These are phyloP conservation scores for Mesocricetus auratus DNA, from an alignment of 2,113 vertebrate genomes.

Conservation along the genomic window DNA sequence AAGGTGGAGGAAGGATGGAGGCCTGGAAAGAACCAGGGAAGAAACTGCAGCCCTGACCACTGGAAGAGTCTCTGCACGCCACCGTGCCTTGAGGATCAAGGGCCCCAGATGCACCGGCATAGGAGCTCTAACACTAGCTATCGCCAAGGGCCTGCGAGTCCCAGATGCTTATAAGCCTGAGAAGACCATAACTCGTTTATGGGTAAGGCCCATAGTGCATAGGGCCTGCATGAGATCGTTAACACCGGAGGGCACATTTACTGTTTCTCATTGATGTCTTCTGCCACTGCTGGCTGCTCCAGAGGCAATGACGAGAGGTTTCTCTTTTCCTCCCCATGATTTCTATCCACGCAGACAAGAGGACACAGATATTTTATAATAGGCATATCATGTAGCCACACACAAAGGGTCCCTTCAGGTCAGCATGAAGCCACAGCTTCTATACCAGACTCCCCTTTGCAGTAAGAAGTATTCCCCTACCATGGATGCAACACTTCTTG, in stretches of 20 bases:
- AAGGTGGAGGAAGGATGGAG: no score
- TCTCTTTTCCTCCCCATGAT: background rate
- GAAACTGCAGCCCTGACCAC: background rate
- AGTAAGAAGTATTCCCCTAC: background rate
- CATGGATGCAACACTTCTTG: background rate
- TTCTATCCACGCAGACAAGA: background rate
- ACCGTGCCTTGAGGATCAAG: no score
- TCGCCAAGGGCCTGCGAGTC: no score
- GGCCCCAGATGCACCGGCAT: background rate
- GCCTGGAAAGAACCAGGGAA: background rate
- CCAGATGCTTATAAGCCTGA: background rate
- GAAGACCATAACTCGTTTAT: no score
- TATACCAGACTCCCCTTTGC: background rate
- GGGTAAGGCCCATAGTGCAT: background rate
- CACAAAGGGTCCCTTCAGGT: rapidly evolving
- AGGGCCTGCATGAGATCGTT: background rate
- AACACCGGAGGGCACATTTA: no score
- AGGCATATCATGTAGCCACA: background rate
- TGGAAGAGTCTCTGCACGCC: background rate
- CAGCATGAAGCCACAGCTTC: rapidly evolving
- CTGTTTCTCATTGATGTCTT: background rate
- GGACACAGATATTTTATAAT: background rate
- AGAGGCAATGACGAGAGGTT: no score
- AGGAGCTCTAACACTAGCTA: background rate
- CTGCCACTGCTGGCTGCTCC: no score